A percentile compares a stretch with the other conserved stretches of the same genome.
phyloP scores from a whole-genome alignment of 2,797 vertebrate genomes.

The Gymnoscopelus braueri region DNA sequence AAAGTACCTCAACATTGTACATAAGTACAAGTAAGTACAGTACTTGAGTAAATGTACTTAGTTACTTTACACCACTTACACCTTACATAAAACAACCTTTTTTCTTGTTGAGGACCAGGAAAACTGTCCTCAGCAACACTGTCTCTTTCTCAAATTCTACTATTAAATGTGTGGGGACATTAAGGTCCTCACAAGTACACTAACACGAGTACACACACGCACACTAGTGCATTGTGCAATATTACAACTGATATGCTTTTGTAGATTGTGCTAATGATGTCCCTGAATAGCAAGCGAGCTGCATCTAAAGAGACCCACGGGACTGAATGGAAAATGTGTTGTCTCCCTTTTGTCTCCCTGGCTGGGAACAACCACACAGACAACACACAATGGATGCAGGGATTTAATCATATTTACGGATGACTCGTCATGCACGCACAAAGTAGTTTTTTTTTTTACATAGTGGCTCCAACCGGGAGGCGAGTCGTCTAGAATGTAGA shows the following conservation, averaged over 20 bases:
- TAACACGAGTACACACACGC: neutral
- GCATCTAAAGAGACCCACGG: slow-evolving; percentile 68
- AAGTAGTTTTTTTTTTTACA: too few relatives aligned
- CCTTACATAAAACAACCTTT: too few relatives aligned
- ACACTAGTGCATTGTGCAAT: slow-evolving; percentile 38
- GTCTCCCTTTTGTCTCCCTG: slow-evolving; percentile 56
- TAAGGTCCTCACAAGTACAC: slow-evolving; percentile 1
- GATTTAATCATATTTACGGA: slow-evolving; percentile 68
- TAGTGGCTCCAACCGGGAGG: too few relatives aligned
- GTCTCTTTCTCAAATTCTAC: too few relatives aligned
- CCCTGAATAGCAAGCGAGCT: slow-evolving; percentile 74
- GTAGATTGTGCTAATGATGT: slow-evolving; percentile 79
- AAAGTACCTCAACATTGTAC: too few relatives aligned
- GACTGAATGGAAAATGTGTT: slow-evolving; percentile 69
- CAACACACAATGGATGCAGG: slow-evolving; percentile 59
- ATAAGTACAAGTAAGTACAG: too few relatives aligned
- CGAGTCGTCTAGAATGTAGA: too few relatives aligned
- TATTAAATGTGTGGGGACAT: neutral
- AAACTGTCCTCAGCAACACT: too few relatives aligned
- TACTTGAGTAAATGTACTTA: too few relatives aligned
- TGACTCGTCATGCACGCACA: slow-evolving; percentile 34
- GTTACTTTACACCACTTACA: too few relatives aligned
- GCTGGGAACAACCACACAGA: slow-evolving; percentile 65
- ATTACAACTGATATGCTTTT: slow-evolving; percentile 77
- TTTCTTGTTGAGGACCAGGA: too few relatives aligned